Conservation (phyloP, 1,140 invertebrate species). For the Drosophila miranda region DNA sequence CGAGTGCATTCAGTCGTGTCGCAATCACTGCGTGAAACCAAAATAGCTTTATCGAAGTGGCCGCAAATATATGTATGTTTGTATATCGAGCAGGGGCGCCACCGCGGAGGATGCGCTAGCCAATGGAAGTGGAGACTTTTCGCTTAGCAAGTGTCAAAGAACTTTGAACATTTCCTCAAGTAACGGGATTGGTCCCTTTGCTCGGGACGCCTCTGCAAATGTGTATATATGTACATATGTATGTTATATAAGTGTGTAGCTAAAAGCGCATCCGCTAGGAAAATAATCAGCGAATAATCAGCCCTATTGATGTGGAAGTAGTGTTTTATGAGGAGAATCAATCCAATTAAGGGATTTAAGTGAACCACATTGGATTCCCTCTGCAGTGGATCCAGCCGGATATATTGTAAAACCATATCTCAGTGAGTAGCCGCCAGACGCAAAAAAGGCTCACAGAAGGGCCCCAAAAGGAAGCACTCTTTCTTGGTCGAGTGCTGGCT, state of each 20-base stretch:
- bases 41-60: constrained; percentile 41
- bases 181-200: no score
- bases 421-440: constrained; percentile 20
- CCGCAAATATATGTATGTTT: constrained; percentile 21
- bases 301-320: background rate
- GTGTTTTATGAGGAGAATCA: background rate
- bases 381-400: background rate
- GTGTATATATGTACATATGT: no score
- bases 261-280: no score
- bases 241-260: no score
- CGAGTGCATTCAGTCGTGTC: constrained; percentile 18
- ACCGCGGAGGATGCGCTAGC: background rate
- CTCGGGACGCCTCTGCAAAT: no score
- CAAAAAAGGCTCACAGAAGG: constrained; percentile 27
- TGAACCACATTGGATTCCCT: no score
- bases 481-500: background rate
- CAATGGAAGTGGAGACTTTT: no score
- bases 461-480: background rate
- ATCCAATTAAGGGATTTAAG: no score
- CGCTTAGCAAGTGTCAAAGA: background rate
- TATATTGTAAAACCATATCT: background rate
- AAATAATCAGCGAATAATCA: no score
- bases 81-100: constrained; percentile 11
- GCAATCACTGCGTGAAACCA: constrained; percentile 31
- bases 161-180: no score